phyloP scores from a whole-genome alignment of 1,140 invertebrate species.

The Papilio aristodemus region DNA sequence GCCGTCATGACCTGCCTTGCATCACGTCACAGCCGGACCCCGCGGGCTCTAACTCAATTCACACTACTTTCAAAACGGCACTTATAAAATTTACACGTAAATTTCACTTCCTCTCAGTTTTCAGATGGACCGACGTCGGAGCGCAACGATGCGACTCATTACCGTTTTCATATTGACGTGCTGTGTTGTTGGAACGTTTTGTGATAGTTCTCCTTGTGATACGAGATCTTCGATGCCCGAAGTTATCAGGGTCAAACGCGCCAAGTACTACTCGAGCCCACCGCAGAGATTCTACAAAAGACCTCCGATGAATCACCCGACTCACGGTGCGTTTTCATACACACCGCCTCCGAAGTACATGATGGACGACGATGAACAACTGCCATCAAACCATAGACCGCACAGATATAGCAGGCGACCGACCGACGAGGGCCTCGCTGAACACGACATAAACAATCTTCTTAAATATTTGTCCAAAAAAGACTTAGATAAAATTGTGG shows the following conservation, averaged over 20 bases:
- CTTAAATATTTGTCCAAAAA: conserved; percentile 66
- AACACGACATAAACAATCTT: conserved; percentile 65
- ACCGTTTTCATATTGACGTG: conserved; percentile 46
- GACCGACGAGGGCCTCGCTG: conserved; percentile 54
- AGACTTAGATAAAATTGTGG: conserved; percentile 66
- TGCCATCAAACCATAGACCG: conserved; percentile 41
- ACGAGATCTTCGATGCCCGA: conserved; percentile 36
- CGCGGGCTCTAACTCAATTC: conserved; percentile 66
- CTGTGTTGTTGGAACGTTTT: conserved; percentile 41
- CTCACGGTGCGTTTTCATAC: conserved; percentile 55
- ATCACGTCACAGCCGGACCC: conserved; percentile 27
- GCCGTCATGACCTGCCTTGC: conserved; percentile 37
- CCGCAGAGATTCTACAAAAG: conserved; percentile 56
- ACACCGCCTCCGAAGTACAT: conserved; percentile 60
- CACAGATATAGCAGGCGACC: conserved; percentile 68
- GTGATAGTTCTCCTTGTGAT: conserved; percentile 40
- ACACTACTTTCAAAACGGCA: conserved; percentile 64
- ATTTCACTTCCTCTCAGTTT: conserved; percentile 67
- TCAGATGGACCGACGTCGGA: conserved; percentile 37
- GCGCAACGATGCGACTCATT: conserved; percentile 42
- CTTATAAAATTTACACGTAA: conserved; percentile 60
- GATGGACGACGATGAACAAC: conserved; percentile 46
- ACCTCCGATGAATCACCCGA: conserved; percentile 48
- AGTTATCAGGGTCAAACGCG: conserved; percentile 57
- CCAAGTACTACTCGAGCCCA: conserved; percentile 60